A percentile compares a stretch with the other conserved stretches of the same genome.
phyloP scores from a whole-genome alignment of 2,113 vertebrate species.

The Campylomormyrus numenius region DNA sequence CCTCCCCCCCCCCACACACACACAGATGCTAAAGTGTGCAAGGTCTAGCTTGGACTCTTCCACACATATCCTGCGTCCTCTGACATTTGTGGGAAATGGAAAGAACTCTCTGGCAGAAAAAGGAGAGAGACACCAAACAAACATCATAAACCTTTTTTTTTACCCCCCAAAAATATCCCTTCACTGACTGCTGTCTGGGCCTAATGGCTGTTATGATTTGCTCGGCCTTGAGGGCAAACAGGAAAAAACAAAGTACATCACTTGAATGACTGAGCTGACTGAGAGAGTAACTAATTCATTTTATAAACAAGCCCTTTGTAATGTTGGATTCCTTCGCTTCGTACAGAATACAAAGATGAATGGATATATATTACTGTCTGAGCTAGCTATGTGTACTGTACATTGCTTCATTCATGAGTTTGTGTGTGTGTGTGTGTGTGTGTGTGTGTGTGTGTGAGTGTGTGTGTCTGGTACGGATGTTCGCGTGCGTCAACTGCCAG shows the following conservation, averaged over 20 bases:
- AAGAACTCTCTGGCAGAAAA: not conserved
- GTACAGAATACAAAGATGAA: not conserved
- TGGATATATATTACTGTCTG: not conserved
- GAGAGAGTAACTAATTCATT: not conserved
- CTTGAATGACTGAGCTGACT: not conserved
- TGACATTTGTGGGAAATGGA: not conserved
- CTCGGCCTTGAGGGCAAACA: not conserved
- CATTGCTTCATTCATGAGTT: not conserved
- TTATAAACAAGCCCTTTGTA: conserved; percentile 2
- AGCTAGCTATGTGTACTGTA: not conserved
- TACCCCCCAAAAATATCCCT: not conserved
- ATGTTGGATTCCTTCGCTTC: not conserved
- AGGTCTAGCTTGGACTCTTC: not conserved
- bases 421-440: not conserved
- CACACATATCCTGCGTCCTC: not conserved
- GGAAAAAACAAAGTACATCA: conserved; percentile 4
- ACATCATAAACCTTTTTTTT: not conserved
- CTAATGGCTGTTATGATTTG: not conserved
- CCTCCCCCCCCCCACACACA: not conserved
- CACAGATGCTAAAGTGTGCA: not conserved
- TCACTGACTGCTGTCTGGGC: not conserved
- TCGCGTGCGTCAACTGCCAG: not conserved
- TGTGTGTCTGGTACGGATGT: not conserved
- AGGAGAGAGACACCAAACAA: not conserved
- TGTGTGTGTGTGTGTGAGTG: not conserved